These are phyloP conservation scores for Oncorhynchus clarkii DNA, from an alignment of 2,113 vertebrate genomes.

Conservation along the genomic window DNA sequence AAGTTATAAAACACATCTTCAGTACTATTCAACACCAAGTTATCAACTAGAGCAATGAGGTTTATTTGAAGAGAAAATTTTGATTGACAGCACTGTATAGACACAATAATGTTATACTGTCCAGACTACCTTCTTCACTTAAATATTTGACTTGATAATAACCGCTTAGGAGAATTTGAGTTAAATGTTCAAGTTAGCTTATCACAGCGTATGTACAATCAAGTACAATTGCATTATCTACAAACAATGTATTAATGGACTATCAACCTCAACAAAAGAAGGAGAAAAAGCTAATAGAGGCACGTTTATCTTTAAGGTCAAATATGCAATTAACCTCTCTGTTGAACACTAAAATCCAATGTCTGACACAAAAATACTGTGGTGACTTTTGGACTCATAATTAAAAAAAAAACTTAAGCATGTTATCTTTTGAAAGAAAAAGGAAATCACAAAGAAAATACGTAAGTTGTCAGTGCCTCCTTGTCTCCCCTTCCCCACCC, in stretches of 20 bases:
- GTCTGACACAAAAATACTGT: slow-evolving; percentile 53
- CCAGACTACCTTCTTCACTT: no score
- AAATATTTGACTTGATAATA: slow-evolving; percentile 49
- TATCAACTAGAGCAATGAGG: background rate
- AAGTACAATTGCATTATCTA: slow-evolving; percentile 65
- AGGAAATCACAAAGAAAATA: slow-evolving; percentile 58
- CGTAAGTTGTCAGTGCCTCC: slow-evolving; percentile 40
- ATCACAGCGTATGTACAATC: slow-evolving; percentile 38
- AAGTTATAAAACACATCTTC: background rate
- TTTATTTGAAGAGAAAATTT: background rate
- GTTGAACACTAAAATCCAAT: slow-evolving; percentile 49
- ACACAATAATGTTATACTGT: background rate
- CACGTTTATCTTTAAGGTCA: slow-evolving; percentile 64
- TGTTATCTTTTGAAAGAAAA: slow-evolving; percentile 48
- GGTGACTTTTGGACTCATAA: slow-evolving; percentile 42
- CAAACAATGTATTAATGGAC: slow-evolving; percentile 57
- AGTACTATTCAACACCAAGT: background rate
- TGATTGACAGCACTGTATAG: background rate
- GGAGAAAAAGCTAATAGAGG: slow-evolving; percentile 21
- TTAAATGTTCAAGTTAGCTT: slow-evolving; percentile 40
- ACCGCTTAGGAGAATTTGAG: slow-evolving; percentile 39
- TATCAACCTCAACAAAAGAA: background rate
- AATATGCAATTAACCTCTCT: slow-evolving; percentile 68
- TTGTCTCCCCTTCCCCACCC: slow-evolving; percentile 31
- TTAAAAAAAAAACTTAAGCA: slow-evolving; percentile 45